Base-by-base conservation (phyloP, 2,888 invertebrate species). In the Pyrrhosoma nymphula region DNA sequence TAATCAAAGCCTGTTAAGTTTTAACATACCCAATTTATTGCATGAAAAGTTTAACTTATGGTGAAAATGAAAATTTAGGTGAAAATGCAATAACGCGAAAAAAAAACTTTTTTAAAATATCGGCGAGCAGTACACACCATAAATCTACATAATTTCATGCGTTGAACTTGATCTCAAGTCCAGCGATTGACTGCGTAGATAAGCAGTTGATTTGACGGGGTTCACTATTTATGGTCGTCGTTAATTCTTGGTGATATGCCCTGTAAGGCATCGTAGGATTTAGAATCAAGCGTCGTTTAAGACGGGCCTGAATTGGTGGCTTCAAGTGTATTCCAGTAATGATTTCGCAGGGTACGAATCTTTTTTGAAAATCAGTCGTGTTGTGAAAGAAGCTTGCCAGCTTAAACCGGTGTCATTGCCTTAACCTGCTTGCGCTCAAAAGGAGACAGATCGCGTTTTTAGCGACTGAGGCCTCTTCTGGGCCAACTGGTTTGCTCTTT, bases 321-420 rank as follows among this genome's bases (percentile, higher is more conserved):
- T 1, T 35, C 35, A 20, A 10, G 23, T 35, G 82, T 18, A 35
- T 35, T 35, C 82, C 82, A 82, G 82, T 35, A 82, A 82, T 35
- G 82, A 30, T 18, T 82, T 82, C 82, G 4, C 14, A 35, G 35
- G 35, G 82, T 47, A 35, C 35, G 35, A 35, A 35, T 82, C 82
- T 82, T 82, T 82, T 82, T 82, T 82, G 12, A 35, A 35, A 30
- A 35, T 82, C 30, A 30, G 82, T 35, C 10, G 91, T 63, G 91
- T 91, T 91, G 91, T 91, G 91, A 30, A 91, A 91, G 35, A 60
- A 35, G 91, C 63, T 63, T 20, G 60, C 91, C 63, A 23, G 60
- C 20, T 63, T 12, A 60, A 69, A n/a, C 63, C 91, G 60, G 91
- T 63, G 91, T 60, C 63, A 63, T 63, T 63, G 63, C 91, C 63